These are phyloP conservation scores for Chrysomela aeneicollis DNA, from an alignment of 2,888 invertebrate genomes.

Conservation along the genomic window DNA sequence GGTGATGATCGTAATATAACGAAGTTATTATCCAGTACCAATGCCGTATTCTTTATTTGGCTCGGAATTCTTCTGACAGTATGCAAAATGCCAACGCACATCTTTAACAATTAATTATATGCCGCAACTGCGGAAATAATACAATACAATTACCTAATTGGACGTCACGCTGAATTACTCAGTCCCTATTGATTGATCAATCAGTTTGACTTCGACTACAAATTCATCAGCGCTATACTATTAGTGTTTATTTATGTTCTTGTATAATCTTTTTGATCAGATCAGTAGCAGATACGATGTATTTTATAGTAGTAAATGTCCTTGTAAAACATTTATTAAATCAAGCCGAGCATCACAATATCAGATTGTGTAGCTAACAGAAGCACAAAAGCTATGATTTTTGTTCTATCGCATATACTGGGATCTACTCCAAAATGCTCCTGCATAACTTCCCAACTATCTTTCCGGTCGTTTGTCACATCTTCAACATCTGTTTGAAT, in stretches of 20 bases:
- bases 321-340: no score
- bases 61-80: not conserved
- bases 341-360: no score
- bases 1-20: not conserved
- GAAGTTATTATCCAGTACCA: not conserved
- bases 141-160: not conserved
- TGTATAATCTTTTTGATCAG: no score
- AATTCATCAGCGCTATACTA: not conserved
- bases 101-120: not conserved
- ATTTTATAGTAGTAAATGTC: no score
- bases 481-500: no score
- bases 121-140: constrained; percentile 5
- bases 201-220: not conserved
- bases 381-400: no score
- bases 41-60: not conserved
- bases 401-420: no score
- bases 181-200: not conserved
- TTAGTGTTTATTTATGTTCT: not conserved
- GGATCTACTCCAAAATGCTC: no score
- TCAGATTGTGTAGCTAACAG: no score
- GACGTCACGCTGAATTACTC: not conserved
- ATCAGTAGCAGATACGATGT: no score
- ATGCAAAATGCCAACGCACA: constrained; percentile 3
- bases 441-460: no score
- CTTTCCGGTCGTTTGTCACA: no score